Conservation (phyloP, 2,888 invertebrate species). For the Tetheella fluctuosa region DNA sequence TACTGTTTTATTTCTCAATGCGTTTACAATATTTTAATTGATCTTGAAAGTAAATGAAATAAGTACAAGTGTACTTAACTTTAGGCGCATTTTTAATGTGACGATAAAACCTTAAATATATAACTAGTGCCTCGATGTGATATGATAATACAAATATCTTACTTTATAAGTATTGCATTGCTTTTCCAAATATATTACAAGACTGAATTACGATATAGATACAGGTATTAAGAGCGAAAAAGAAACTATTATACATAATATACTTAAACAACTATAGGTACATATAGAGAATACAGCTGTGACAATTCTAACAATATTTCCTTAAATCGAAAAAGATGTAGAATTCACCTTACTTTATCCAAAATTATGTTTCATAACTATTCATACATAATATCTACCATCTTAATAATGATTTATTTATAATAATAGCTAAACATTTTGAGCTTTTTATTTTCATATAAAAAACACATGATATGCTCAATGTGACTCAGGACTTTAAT, state of each 20-base stretch:
- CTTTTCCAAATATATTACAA: conserved; percentile 33
- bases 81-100: conserved; percentile 59
- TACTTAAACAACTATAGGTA: conserved; percentile 1
- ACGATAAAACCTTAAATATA: conserved; percentile 55
- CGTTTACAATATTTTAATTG: conserved; percentile 66
- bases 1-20: conserved; percentile 71
- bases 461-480: conserved; percentile 70
- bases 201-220: conserved; percentile 28
- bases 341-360: background rate
- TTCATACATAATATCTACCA: conserved; percentile 28
- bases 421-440: conserved; percentile 58
- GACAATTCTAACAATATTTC: background rate
- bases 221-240: conserved; percentile 26
- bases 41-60: conserved; percentile 52
- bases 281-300: background rate
- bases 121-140: conserved; percentile 67
- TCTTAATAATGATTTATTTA: conserved; percentile 40
- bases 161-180: conserved; percentile 44
- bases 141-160: conserved; percentile 54
- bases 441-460: conserved; percentile 58
- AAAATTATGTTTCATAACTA: conserved; percentile 43
- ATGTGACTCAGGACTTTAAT: conserved; percentile 48
- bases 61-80: conserved; percentile 64
- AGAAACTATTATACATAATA: conserved; percentile 23
- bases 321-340: background rate